Base-by-base conservation (phyloP, 1,140 invertebrate species). In the Eulimnadia texana region DNA sequence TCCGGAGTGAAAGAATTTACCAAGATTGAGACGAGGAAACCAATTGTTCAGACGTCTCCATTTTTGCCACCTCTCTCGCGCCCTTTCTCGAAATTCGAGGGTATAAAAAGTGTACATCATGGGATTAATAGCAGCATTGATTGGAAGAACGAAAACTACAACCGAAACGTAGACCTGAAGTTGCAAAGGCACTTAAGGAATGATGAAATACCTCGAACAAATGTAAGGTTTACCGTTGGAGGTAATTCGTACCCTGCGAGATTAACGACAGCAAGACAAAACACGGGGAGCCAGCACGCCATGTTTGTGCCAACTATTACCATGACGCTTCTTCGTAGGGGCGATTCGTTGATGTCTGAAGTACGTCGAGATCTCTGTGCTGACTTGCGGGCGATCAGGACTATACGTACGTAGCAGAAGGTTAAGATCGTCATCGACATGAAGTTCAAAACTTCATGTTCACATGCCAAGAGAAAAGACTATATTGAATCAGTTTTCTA, bases 221-320 rank as follows among this genome's bases (percentile, higher is more conserved):
- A 42, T n/a, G n/a, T n/a, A 16, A 9, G 6, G 33, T 6, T 42
- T 42, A 42, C 33, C 6, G 33, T 42, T 42, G 33, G 33, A 42
- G 33, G 33, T 42, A 42, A 42, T 16, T 42, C 6, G 33, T 42
- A 42, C 6, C 33, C 33, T 9, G 16, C 72, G 11, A 79, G 67
- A 2, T 77, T 79, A 1, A 72, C 70, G 50, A 77, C 68, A 6
- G 77, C 78, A 9, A 79, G 67, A 3, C 74, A 64, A 59, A 79
- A 78, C 59, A 79, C 79, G 28, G 78, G 78, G 23, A 80, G 70
- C 78, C 79, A 80, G 63, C 78, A 80, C 22, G 73, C 75, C 61
- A 79, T 78, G 64, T 80, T 78, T 0, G 79, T 80, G 54, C 76
- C 73, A 1, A 80, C 78, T 47, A 80, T 76, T 10, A 79, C 63